A percentile compares a stretch with the other conserved stretches of the same genome.
These are phyloP conservation scores for Schizotus pectinicornis DNA, from an alignment of 2,888 invertebrate species.

Conservation along the genomic window DNA sequence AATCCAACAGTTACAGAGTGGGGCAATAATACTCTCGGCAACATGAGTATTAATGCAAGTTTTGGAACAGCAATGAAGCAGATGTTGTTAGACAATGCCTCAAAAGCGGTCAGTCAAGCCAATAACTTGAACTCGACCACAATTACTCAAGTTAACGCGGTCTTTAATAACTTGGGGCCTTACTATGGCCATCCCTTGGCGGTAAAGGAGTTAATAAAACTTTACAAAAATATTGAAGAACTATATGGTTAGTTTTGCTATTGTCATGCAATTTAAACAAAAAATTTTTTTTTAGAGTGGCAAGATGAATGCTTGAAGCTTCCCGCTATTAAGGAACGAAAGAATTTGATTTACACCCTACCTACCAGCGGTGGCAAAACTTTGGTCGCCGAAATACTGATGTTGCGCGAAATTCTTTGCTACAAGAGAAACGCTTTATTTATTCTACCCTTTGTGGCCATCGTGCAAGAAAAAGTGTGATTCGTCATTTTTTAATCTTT, in stretches of 20 bases:
- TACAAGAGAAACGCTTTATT: conserved; percentile 84
- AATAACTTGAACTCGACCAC: conserved; percentile 31
- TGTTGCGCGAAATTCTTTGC: conserved; percentile 84
- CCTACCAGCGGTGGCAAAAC: conserved; percentile 99
- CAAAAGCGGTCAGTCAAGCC: conserved; percentile 36
- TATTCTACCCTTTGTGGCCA: conserved; percentile 92
- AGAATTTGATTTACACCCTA: conserved; percentile 88
- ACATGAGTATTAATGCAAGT: conserved; percentile 38
- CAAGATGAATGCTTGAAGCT: conserved; percentile 89
- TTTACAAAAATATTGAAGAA: conserved; percentile 77
- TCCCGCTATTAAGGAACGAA: conserved; percentile 71
- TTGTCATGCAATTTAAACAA: not conserved
- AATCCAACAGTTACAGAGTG: conserved; percentile 8
- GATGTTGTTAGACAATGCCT: conserved; percentile 49
- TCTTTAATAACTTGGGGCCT: conserved; percentile 52
- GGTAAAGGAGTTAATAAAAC: conserved; percentile 73
- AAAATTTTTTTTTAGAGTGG: conserved; percentile 73
- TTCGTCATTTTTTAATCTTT: too few species aligned
- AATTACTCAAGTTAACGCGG: conserved; percentile 20
- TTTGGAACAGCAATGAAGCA: conserved; percentile 47
- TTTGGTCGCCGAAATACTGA: conserved; percentile 93
- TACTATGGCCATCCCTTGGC: conserved; percentile 83
- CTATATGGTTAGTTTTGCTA: conserved; percentile 73
- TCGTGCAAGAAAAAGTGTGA: conserved; percentile 94
- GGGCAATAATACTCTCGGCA: conserved; percentile 35